phyloP scores from a whole-genome alignment of 2,113 vertebrate species.

The Stigmatopora nigra region DNA sequence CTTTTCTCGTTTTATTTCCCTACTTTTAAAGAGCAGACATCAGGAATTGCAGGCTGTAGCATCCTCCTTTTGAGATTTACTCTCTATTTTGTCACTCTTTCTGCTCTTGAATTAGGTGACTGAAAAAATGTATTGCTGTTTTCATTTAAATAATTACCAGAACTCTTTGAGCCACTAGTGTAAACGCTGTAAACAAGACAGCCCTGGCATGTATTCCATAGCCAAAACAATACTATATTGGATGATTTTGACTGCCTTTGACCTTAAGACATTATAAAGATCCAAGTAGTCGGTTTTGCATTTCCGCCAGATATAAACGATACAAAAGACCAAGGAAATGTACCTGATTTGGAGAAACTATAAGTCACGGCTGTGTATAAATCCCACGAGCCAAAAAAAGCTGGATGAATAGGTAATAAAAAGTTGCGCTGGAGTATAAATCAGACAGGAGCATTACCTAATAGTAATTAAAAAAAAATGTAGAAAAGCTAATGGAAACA shows the following conservation, averaged over 20 bases:
- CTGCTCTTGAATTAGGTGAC: conserved; percentile 25
- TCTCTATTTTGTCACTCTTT: neutral
- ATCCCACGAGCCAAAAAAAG: no score
- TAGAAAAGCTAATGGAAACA: no score
- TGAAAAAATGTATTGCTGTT: conserved; percentile 23
- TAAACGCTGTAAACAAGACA: conserved; percentile 37
- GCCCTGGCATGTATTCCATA: neutral
- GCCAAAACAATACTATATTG: neutral
- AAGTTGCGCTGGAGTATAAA: no score
- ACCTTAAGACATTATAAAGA: neutral
- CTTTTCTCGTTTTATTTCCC: conserved; percentile 54
- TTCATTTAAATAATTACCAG: conserved; percentile 21
- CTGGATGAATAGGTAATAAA: no score
- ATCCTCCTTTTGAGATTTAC: conserved; percentile 29
- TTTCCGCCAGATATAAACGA: neutral
- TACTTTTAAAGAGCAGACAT: conserved; percentile 51
- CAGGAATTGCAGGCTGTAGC: conserved; percentile 45
- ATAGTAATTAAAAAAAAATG: no score
- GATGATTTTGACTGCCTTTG: neutral
- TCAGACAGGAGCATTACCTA: no score
- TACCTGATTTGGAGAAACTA: neutral
- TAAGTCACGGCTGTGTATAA: no score
- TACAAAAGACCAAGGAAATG: neutral
- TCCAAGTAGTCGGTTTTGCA: neutral
- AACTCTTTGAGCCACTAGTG: conserved; percentile 24